Evolutionary conservation across 2,113 vertebrate genomes (phyloP), one percentile per base, ranked within the genome.

Genomic region (Nycticorax nycticorax): DNA sequence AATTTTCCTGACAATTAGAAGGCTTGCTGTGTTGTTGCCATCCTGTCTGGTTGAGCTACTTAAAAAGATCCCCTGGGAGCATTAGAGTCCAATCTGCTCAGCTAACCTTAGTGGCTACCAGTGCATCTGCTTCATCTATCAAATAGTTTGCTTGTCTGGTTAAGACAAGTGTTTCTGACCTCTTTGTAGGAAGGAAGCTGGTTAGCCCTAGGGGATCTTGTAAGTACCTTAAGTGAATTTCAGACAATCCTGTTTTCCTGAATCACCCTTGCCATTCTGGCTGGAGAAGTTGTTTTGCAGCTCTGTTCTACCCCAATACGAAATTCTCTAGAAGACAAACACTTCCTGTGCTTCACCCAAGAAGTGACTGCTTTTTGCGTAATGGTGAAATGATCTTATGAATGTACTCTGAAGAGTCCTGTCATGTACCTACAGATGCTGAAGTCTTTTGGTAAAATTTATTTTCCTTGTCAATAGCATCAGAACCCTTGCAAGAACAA

Each of bases 1-100:
- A 95, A 93, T 94, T 96, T 96, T 88, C 75, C 85, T 91, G 79
- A 63, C 79, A 92, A 78, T 94, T 96, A 67, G 75, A 41, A 71
- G 22, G 45, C 86, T 91, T 82, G 95, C 92, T 90, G 77, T 53
- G 73, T 95, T 85, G 57, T 85, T 93, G 74, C 90, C 43, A 41
- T 89, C 53, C 69, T 93, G 71, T 85, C 50, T 95, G 71, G 28
- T 60, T 92, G 74, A 93, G 80, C 73, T 89, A 41, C 80, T 95
- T 93, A 50, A 89, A 64, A 94, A 81, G 64, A 75, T 91, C 76
- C 62, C 48, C 33, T 37, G 57, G 37, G 94, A 95, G 62, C 84
- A 55, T 48, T 79, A 76, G 16, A 89, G 89, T 76, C 84, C 92
- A 91, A 39, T 96, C 84, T 96, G 77, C 89, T 93, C 84, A 79